Evolutionary conservation across 1,140 invertebrate genomes (phyloP).

Genomic region (Drosophila pruinosa): DNA sequence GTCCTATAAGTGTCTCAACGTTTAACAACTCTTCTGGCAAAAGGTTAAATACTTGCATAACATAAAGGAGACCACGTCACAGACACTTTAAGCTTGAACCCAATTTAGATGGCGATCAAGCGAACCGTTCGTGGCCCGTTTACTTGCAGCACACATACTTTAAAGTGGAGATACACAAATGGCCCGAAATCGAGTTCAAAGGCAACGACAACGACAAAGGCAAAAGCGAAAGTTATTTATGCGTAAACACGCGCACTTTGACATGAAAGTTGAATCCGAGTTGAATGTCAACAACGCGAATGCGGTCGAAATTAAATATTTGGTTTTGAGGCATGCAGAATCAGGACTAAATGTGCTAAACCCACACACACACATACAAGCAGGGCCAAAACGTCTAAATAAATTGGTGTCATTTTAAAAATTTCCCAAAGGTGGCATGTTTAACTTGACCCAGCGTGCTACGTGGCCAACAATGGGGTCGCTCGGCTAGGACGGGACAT

Average conservation of each 20-base stretch:
- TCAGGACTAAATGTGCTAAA: slow-evolving; percentile 9
- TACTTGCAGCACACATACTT: neutral
- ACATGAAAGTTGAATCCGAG: slow-evolving; percentile 53
- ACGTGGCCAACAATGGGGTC: slow-evolving; percentile 1
- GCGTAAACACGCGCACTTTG: slow-evolving; percentile 70
- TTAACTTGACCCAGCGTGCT: slow-evolving; percentile 37
- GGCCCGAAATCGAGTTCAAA: slow-evolving; percentile 52
- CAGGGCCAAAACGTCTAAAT: slow-evolving; percentile 58
- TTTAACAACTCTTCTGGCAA: neutral
- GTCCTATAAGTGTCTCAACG: neutral
- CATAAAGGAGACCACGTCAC: too few species aligned
- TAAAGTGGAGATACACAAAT: neutral
- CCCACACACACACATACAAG: neutral
- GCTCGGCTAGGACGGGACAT: slow-evolving; percentile 32
- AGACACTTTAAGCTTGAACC: neutral
- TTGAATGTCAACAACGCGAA: slow-evolving; percentile 70
- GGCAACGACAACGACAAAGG: neutral
- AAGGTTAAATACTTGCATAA: neutral
- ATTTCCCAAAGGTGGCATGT: slow-evolving; percentile 76
- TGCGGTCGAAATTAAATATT: slow-evolving; percentile 70
- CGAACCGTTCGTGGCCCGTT: neutral
- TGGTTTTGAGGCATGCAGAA: slow-evolving; percentile 36
- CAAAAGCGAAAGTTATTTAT: slow-evolving; percentile 62
- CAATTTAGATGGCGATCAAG: slow-evolving; percentile 18
- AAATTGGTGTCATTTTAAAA: slow-evolving; percentile 78